Evolutionary conservation across 92 coral and sea anemone genomes (phyloP), one percentile per base, ranked within the genome.

Genomic region (Galaxea fascicularis): DNA sequence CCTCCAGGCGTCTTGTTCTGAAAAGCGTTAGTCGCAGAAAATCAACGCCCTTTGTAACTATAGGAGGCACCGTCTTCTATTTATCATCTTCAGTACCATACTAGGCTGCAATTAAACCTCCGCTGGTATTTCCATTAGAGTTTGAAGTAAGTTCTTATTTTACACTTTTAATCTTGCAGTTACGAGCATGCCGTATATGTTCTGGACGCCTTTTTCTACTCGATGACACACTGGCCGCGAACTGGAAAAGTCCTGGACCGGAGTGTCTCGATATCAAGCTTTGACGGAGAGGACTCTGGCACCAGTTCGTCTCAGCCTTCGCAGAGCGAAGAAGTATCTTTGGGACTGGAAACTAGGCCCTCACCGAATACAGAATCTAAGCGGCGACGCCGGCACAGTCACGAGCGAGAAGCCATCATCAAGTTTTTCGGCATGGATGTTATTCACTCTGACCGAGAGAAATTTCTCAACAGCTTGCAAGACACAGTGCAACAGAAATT

Each of bases 131-230:
- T 35, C 41, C 41, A 35, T 35, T 6, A 6, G 6, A 2, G 6
- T 35, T 35, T 35, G 41, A 35, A 35, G 41, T 35, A 35, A 35
- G 6, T 35, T 6, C 41, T 35, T 35, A 6, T 35, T 35, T 35
- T 35, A 20, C 58, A 45, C 10, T 56, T 56, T 2, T 22, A 20
- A 15, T 47, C 18, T 85, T 77, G 12, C 70, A 95, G 98, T 64
- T 95, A 93, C 72, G 98, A 95, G 58, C 98, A 95, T 70, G 84
- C 93, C 41, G 98, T 95, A 13, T 93, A 95, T 63, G 92, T 95
- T 22, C 88, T 95, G 66, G 98, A 95, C 82, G 89, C 98, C 4
- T 89, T 95, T 27, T 77, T 95, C 51, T 95, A 95, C 83, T 90
- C 90, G 74, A 82, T 90, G 64, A 93, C 80, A 3, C 90, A 88